Conservation (phyloP, 1,140 invertebrate genomes). For the Bombus impatiens region DNA sequence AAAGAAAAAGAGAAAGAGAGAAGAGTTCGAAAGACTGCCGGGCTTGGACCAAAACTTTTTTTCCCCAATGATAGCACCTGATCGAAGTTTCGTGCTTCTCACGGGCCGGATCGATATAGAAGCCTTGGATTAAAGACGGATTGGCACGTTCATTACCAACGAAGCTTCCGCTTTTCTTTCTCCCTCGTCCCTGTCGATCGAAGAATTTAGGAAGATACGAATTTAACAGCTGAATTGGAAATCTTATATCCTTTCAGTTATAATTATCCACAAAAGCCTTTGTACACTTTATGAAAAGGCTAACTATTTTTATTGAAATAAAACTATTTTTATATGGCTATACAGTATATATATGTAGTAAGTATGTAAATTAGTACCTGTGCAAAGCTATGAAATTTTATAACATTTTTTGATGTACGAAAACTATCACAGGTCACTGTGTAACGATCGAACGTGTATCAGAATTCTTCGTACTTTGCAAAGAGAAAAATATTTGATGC, state of each 20-base stretch:
- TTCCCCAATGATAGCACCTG: slow-evolving; percentile 34
- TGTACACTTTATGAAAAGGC: no score
- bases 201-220: background rate
- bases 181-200: background rate
- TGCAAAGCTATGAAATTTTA: no score
- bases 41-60: slow-evolving; percentile 1
- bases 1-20: background rate
- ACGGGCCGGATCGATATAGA: slow-evolving; percentile 37
- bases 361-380: no score
- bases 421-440: no score
- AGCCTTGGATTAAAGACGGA: slow-evolving; percentile 43
- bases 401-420: no score
- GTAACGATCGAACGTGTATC: background rate
- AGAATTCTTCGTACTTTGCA: background rate
- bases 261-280: background rate
- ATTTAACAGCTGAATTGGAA: background rate
- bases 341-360: no score
- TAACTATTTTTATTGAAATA: no score
- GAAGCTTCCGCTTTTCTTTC: background rate
- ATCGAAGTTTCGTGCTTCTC: slow-evolving; percentile 54
- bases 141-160: slow-evolving; percentile 23
- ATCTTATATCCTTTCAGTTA: background rate
- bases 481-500: background rate
- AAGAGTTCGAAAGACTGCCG: no score
- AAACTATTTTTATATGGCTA: no score